Conservation (phyloP, 1,140 invertebrate species). For the Drosophila bocki region DNA sequence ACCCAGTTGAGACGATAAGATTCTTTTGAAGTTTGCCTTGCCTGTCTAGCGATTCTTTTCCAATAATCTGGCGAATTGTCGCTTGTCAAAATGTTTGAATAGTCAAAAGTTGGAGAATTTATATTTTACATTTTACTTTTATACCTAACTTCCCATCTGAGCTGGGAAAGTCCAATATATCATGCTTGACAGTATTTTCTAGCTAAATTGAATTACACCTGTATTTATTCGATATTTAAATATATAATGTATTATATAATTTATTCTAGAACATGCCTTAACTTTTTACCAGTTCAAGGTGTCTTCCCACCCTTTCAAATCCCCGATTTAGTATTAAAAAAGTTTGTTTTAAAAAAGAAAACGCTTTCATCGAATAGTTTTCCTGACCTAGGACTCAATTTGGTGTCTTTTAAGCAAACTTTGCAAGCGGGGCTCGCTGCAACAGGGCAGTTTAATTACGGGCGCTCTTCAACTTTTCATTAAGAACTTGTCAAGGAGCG, state of each 20-base stretch:
- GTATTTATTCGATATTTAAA: not conserved
- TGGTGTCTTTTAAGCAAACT: conserved; percentile 40
- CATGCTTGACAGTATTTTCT: not conserved
- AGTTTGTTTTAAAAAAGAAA: not conserved
- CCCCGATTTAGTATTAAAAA: not conserved
- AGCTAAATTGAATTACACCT: not conserved
- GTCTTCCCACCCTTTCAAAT: not conserved
- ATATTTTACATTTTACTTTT: conserved; percentile 6
- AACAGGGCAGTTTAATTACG: conserved; percentile 54
- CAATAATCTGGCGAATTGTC: conserved; percentile 78
- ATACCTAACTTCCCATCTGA: not conserved
- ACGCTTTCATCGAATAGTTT: not conserved
- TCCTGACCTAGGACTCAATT: conserved; percentile 1
- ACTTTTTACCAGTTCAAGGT: not conserved
- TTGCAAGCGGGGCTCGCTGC: conserved; percentile 24
- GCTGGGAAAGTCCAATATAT: not conserved
- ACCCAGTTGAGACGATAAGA: conserved; percentile 28
- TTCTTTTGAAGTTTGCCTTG: conserved; percentile 15
- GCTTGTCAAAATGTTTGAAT: conserved; percentile 73
- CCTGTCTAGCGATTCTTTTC: conserved; percentile 7
- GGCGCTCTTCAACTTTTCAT: conserved; percentile 45
- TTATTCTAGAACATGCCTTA: not conserved
- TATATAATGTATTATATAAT: not conserved
- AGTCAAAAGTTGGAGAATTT: conserved; percentile 58
- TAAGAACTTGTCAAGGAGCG: conserved; percentile 54